Percentiles rank a stretch among this genome's conserved stretches.
These are phyloP conservation scores for Drosophila nigrodunni DNA, from an alignment of 1,140 invertebrate genomes.

Conservation along the genomic window DNA sequence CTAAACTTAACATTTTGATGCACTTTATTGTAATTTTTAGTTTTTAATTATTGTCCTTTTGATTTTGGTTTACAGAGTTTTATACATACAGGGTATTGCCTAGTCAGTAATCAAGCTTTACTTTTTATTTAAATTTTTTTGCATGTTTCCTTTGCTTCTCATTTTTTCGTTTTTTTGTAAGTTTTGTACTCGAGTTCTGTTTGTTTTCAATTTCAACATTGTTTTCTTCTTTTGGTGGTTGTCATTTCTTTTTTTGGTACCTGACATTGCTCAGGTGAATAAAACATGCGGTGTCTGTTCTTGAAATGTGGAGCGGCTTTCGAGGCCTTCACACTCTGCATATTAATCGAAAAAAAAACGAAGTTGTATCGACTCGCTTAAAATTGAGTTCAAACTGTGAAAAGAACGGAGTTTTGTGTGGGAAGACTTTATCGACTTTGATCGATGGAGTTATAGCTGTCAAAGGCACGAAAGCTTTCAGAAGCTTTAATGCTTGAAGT, in stretches of 20 bases:
- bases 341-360: slow-evolving; percentile 29
- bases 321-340: slow-evolving; percentile 36
- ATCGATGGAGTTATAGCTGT: slow-evolving; percentile 21
- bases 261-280: slow-evolving; percentile 52
- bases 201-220: slow-evolving; percentile 35
- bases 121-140: not conserved
- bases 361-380: not conserved
- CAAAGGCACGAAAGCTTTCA: slow-evolving; percentile 1
- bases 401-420: slow-evolving; percentile 15
- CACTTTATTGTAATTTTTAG: too few relatives aligned
- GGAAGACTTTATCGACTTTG: slow-evolving; percentile 18
- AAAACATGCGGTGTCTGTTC: slow-evolving; percentile 49
- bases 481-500: slow-evolving; percentile 7
- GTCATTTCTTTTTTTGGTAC: slow-evolving; percentile 19
- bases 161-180: slow-evolving; percentile 14
- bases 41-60: too few relatives aligned
- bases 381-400: slow-evolving; percentile 6
- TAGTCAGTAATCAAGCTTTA: not conserved
- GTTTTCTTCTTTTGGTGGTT: not conserved
- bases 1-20: too few relatives aligned
- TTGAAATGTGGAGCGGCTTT: slow-evolving; percentile 47
- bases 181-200: slow-evolving; percentile 23
- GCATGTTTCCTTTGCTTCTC: not conserved
- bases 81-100: slow-evolving; percentile 14
- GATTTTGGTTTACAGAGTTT: not conserved